Base-by-base conservation (phyloP, 2,113 vertebrate species). In the Plecotus auritus region DNA sequence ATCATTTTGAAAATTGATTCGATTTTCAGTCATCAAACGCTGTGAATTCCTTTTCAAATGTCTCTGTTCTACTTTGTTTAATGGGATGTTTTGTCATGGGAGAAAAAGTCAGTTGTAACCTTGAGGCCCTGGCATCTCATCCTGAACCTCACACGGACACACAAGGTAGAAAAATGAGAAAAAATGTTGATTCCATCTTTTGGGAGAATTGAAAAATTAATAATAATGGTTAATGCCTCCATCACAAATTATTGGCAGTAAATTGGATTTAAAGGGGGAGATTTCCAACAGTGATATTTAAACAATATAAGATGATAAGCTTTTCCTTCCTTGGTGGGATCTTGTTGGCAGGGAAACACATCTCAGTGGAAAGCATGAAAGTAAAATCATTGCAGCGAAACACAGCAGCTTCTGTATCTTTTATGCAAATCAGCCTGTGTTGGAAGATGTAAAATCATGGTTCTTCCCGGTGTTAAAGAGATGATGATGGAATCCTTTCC, bases 181-280 rank as follows among this genome's bases (percentile, higher is more conserved):
- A 42, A 85, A 9, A 64, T 30, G 35, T 35, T 18, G 18, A 32
- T 32, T 90, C 23, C n/a, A 40, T n/a, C 22, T 54, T 49, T 30
- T 5, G 17, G 77, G 7, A 40, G 5, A 97, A 95, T 59, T 97
- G 69, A 32, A 1, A 76, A 93, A 93, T 95, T 94, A 85, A 82
- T 77, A 26, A 40, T 84, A 61, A 86, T 87, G 54, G 61, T 85
- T 66, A 37, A 88, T 80, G 42, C 73, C 32, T 61, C 82, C 45
- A 74, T 74, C 56, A 90, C 7, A 96, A 91, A 90, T 90, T 95
- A 95, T 37, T 51, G 49, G 95, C 20, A 82, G 20, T 26, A 11
- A 51, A 72, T 82, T 95, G 35, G 32, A 59, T 93, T 78, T 81
- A 81, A 96, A 96, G 73, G 2, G 10, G 69, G 26, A 51, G 83